Percentiles rank a stretch among this genome's conserved stretches.
Evolutionary conservation across 2,113 vertebrate genomes (phyloP).

Genomic region (Anolis carolinensis): DNA sequence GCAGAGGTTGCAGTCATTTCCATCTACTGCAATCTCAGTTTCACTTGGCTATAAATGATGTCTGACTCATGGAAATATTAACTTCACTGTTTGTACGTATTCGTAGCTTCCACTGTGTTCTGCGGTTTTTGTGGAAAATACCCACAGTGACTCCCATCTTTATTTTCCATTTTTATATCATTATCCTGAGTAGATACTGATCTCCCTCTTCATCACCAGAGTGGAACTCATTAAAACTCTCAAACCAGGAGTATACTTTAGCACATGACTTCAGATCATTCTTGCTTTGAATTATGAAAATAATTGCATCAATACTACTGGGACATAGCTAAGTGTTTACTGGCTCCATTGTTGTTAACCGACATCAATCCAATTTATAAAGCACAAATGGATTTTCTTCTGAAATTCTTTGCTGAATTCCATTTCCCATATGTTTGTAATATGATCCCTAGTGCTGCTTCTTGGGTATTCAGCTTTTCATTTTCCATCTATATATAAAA

Average conservation of each 20-base stretch:
- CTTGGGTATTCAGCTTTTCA: too few species aligned
- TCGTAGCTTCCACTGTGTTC: conserved; percentile 40
- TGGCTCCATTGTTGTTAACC: not conserved
- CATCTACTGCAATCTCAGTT: conserved; percentile 53
- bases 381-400: too few species aligned
- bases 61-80: conserved; percentile 65
- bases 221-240: conserved; percentile 12
- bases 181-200: not conserved
- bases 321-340: not conserved
- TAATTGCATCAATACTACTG: not conserved
- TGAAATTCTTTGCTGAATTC: too few species aligned
- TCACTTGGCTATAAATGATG: conserved; percentile 42
- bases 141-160: not conserved
- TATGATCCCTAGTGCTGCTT: too few species aligned
- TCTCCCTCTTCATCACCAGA: conserved; percentile 17
- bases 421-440: too few species aligned
- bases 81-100: conserved; percentile 24
- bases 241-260: not conserved
- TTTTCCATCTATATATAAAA: too few species aligned
- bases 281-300: conserved; percentile 1
- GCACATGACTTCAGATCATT: conserved; percentile 8
- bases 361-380: too few species aligned
- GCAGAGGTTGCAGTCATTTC: conserved; percentile 44
- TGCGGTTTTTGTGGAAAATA: conserved; percentile 43
- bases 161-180: conserved; percentile 36